phyloP scores from a whole-genome alignment of 2,113 vertebrate species.

The Castor canadensis region DNA sequence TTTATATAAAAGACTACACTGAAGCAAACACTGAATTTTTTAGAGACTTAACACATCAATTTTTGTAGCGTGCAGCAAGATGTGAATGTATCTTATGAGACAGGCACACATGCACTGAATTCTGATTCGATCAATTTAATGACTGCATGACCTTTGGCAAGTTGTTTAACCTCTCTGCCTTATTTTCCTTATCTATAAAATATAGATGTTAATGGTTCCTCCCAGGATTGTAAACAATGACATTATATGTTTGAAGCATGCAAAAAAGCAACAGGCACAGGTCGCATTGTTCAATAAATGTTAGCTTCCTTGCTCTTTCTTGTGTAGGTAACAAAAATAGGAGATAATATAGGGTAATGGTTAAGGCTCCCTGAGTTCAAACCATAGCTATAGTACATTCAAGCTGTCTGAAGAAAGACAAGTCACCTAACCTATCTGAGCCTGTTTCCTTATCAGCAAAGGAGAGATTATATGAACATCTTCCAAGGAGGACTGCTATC shows the following conservation, averaged over 20 bases:
- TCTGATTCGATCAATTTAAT: not conserved
- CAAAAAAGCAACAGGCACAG: not conserved
- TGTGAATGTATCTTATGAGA: not conserved
- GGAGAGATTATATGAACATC: not conserved
- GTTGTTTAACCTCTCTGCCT: not conserved
- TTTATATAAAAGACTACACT: not conserved
- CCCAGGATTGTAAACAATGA: not conserved
- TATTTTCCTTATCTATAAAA: conserved; percentile 25
- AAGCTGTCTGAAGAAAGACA: not conserved
- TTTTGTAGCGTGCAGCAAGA: not conserved
- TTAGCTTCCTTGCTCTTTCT: not conserved
- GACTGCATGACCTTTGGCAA: not conserved
- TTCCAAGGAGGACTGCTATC: not conserved
- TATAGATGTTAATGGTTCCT: not conserved
- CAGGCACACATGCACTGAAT: not conserved
- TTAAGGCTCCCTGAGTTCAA: not conserved
- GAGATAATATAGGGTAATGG: not conserved
- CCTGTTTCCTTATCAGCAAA: not conserved
- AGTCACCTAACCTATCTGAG: not conserved
- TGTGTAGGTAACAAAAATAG: not conserved
- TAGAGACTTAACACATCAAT: not conserved
- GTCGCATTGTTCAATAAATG: not conserved
- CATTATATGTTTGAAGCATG: not conserved
- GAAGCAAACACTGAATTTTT: not conserved
- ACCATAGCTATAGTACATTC: not conserved